Percentiles rank a stretch among this genome's conserved stretches.
Conservation (phyloP, 1,140 invertebrate genomes). For the Lasioglossum albipes region DNA sequence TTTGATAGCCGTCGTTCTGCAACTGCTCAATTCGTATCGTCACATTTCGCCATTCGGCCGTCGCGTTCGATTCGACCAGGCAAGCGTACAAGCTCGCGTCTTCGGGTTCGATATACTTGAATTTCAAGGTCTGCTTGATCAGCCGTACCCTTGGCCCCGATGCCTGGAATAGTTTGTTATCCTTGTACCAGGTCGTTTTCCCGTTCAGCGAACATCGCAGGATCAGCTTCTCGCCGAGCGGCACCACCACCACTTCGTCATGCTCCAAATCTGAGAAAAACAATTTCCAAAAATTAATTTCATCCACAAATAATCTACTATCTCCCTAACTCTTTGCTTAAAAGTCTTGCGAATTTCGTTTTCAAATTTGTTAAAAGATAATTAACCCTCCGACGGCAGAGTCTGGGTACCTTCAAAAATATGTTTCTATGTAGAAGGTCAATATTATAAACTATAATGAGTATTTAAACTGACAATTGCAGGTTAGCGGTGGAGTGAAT, state of each 20-base stretch:
- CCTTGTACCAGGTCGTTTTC: conserved; percentile 72
- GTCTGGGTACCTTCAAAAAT: no score
- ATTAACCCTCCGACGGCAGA: no score
- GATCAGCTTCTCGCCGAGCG: conserved; percentile 68
- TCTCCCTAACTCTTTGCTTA: no score
- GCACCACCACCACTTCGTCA: conserved; percentile 57
- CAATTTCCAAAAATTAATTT: no score
- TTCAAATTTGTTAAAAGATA: no score
- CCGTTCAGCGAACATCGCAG: conserved; percentile 66
- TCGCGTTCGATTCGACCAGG: conserved; percentile 48
- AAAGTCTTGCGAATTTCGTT: no score
- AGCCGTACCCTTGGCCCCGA: conserved; percentile 58
- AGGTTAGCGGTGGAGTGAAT: no score
- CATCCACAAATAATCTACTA: no score
- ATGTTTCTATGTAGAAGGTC: no score
- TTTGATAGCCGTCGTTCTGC: conserved; percentile 68
- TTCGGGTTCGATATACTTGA: conserved; percentile 62
- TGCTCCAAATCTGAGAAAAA: conserved; percentile 49
- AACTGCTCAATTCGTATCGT: conserved; percentile 66
- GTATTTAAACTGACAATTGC: no score
- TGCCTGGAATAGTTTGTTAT: conserved; percentile 59
- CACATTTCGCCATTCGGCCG: conserved; percentile 71
- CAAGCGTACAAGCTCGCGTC: conserved; percentile 73
- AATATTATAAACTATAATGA: no score
- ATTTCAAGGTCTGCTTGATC: conserved; percentile 68